Evolutionary conservation across 2,113 vertebrate species (phyloP).

Genomic region (Panthera tigris): DNA sequence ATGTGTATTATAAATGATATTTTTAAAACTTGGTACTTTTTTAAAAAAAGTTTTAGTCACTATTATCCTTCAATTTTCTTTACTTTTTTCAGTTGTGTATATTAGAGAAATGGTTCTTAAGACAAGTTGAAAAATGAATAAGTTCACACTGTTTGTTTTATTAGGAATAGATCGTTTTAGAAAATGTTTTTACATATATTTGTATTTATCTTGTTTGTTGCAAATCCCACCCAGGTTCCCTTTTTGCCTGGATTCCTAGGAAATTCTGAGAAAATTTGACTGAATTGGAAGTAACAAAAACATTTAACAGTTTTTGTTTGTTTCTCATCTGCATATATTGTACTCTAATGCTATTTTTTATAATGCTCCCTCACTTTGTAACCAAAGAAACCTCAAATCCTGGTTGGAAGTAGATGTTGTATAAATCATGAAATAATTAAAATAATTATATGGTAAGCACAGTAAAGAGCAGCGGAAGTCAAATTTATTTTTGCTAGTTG

Average conservation of each 20-base stretch:
- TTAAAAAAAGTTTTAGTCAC: neutral
- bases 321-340: neutral
- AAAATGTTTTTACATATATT: neutral
- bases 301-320: neutral
- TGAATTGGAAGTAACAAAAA: neutral
- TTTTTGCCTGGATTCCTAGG: neutral
- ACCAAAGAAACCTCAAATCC: neutral
- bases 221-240: neutral
- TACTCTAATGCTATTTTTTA: neutral
- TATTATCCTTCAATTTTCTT: neutral
- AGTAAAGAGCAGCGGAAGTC: neutral
- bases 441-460: neutral
- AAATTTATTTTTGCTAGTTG: neutral
- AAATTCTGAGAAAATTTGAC: neutral
- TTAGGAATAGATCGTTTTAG: neutral
- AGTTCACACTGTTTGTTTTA: neutral
- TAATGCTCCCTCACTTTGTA: neutral
- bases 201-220: neutral
- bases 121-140: neutral
- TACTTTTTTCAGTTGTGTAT: neutral
- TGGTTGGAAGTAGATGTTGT: neutral
- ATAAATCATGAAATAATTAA: slow-evolving; percentile 25
- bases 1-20: neutral
- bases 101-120: neutral
- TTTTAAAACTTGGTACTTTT: neutral